These are phyloP conservation scores for Diplazon laetatorius DNA, from an alignment of 2,888 invertebrate genomes.

Conservation along the genomic window DNA sequence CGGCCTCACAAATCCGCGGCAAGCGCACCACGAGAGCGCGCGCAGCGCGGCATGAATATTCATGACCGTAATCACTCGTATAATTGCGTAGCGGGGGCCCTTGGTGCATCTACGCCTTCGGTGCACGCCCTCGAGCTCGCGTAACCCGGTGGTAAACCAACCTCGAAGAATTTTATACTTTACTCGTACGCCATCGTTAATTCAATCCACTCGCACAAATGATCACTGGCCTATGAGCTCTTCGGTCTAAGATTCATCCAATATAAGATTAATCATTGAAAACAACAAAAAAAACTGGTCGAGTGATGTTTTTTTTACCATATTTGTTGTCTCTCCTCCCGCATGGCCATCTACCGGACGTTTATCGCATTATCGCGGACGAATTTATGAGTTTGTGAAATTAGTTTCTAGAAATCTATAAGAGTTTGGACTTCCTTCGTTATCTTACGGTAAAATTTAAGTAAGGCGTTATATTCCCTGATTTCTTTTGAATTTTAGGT, in stretches of 20 bases:
- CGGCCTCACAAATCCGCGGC: slow-evolving; percentile 34
- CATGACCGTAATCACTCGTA: slow-evolving; percentile 75
- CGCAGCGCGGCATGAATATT: slow-evolving; percentile 77
- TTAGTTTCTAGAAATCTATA: no score
- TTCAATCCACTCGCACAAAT: slow-evolving; percentile 45
- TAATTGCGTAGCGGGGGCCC: slow-evolving; percentile 72
- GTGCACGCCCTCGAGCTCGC: slow-evolving; percentile 64
- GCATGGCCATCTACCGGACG: no score
- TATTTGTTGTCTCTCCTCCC: no score
- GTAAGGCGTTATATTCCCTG: no score
- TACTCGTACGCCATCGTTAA: slow-evolving; percentile 35
- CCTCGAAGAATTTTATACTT: slow-evolving; percentile 26
- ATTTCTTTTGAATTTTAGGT: no score
- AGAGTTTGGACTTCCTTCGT: no score
- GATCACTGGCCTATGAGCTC: slow-evolving; percentile 40
- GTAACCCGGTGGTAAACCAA: slow-evolving; percentile 71
- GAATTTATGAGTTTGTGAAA: no score
- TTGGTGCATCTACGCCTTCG: slow-evolving; percentile 63
- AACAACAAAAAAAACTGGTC: no score
- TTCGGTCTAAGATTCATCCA: slow-evolving; percentile 43
- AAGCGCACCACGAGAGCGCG: slow-evolving; percentile 30
- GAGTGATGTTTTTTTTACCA: no score
- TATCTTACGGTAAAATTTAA: no score
- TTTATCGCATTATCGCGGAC: no score
- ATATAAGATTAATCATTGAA: slow-evolving; percentile 57